Evolutionary conservation across 1,140 invertebrate species (phyloP), one percentile per base, ranked within the genome.

Genomic region (Macrostomum lignano): DNA sequence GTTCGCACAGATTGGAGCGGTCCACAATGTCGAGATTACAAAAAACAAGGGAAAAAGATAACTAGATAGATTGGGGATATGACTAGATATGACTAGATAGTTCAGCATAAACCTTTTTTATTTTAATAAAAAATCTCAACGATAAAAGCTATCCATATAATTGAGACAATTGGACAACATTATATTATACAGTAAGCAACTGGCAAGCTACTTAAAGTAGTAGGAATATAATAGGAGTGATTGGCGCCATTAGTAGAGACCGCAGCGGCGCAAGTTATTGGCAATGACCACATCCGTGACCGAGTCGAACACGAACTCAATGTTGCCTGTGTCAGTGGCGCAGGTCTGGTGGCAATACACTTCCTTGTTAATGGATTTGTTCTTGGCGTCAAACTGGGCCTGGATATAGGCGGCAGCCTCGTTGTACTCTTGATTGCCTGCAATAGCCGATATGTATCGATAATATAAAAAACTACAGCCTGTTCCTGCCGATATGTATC

Each of bases 311-410:
- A 98, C 91, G 67, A 98, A 94, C 67, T 98, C 88, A 57, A 98
- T 93, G 65, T 96, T 96, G 64, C 75, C 84, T 47, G 88, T 96
- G 65, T 96, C n/a, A n/a, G n/a, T n/a, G n/a, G n/a, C n/a, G n/a
- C n/a, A n/a, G n/a, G n/a, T n/a, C n/a, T n/a, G n/a, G 66, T 96
- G 88, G 67, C 82, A 93, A 69, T 96, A 98, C 56, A 96, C 94
- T 67, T 96, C 86, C 65, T 96, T 98, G 53, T 78, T 84, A 50
- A 78, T 81, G 46, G 58, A 60, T 65, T 94, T 96, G 67, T 98
- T 98, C 65, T 93, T 86, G 46, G 82, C 81, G 64, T 94, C 86
- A 62, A 98, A 98, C 65, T 96, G 86, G 45, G 79, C 77, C 60
- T 91, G 81, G 42, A 98, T 96, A 62, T 94, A 98, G 32, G 79